Percentiles rank a stretch among this genome's conserved stretches.
Evolutionary conservation across 1,140 invertebrate genomes (phyloP).

Genomic region (Bombyx mandarina): DNA sequence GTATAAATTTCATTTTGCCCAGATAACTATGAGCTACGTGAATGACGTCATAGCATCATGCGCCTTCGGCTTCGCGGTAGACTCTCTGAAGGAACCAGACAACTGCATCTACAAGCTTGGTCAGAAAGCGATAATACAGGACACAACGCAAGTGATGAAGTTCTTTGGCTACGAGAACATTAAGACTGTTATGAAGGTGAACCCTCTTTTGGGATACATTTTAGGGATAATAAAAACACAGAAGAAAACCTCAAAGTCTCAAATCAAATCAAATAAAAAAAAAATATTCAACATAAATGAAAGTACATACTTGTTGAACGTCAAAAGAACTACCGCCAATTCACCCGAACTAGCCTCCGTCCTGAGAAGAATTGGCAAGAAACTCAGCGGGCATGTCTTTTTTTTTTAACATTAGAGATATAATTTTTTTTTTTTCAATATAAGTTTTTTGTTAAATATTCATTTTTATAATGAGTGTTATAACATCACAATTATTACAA

Average conservation of each 20-base stretch:
- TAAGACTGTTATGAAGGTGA: slow-evolving; percentile 25
- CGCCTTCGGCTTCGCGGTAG: slow-evolving; percentile 27
- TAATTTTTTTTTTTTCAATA: too few relatives aligned
- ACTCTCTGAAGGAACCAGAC: slow-evolving; percentile 19
- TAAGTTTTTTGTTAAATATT: too few relatives aligned
- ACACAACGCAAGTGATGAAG: slow-evolving; percentile 29
- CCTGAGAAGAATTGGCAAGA: too few relatives aligned
- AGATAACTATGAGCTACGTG: slow-evolving; percentile 24
- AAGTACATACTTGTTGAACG: too few relatives aligned
- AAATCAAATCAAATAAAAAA: too few relatives aligned
- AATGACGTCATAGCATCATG: slow-evolving; percentile 31
- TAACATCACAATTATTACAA: not conserved
- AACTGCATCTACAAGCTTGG: slow-evolving; percentile 24
- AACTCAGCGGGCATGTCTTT: too few relatives aligned
- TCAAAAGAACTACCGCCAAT: too few relatives aligned
- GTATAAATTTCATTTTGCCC: not conserved
- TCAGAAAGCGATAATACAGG: slow-evolving; percentile 21
- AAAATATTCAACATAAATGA: too few relatives aligned
- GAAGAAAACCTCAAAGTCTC: too few relatives aligned
- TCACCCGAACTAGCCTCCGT: too few relatives aligned
- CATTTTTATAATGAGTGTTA: not conserved
- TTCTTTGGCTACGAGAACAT: slow-evolving; percentile 29
- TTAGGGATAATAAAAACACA: too few relatives aligned
- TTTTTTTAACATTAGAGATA: too few relatives aligned
- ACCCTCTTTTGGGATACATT: not conserved